These are phyloP conservation scores for Cheilosia vernalis DNA, from an alignment of 2,888 invertebrate genomes.

Conservation along the genomic window DNA sequence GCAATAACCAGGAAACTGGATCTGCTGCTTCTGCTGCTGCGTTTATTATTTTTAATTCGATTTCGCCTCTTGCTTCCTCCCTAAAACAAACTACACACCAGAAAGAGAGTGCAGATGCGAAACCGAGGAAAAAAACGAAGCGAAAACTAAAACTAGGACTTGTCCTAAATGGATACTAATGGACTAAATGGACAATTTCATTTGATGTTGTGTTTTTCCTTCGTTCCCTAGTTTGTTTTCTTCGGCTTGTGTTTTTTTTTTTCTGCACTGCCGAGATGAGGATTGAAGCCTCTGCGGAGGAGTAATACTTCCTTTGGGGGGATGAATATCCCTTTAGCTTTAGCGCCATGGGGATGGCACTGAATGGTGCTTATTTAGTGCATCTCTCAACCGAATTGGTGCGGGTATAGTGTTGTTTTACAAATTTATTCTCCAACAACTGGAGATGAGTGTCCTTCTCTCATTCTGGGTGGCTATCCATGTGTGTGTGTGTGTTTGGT, in stretches of 20 bases:
- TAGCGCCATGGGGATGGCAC: slow-evolving; percentile 5
- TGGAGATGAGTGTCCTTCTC: slow-evolving; percentile 18
- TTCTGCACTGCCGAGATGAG: background rate
- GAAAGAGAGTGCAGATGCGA: background rate
- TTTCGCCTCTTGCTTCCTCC: slow-evolving; percentile 36
- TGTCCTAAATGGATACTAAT: slow-evolving; percentile 71
- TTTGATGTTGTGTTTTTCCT: slow-evolving; percentile 69
- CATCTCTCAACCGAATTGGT: slow-evolving; percentile 39
- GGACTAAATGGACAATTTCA: slow-evolving; percentile 73
- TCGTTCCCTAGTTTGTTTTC: background rate
- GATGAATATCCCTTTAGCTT: slow-evolving; percentile 16
- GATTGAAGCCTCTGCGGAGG: slow-evolving; percentile 32
- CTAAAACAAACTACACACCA: background rate
- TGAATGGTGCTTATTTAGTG: slow-evolving; percentile 60
- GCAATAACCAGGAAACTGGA: slow-evolving; percentile 40
- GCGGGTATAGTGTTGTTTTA: slow-evolving; percentile 36
- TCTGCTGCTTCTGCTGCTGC: slow-evolving; percentile 46
- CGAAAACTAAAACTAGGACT: slow-evolving; percentile 51
- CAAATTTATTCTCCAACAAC: slow-evolving; percentile 41
- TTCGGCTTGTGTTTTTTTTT: background rate
- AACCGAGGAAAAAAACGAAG: slow-evolving; percentile 5
- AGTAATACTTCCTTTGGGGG: slow-evolving; percentile 2
- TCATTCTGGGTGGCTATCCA: background rate
- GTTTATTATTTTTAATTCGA: slow-evolving; percentile 74
- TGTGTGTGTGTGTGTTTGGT: slow-evolving; percentile 11